Evolutionary conservation across 2,888 invertebrate species (phyloP), one percentile per base, ranked within the genome.

Genomic region (Drosophila buzzatii): DNA sequence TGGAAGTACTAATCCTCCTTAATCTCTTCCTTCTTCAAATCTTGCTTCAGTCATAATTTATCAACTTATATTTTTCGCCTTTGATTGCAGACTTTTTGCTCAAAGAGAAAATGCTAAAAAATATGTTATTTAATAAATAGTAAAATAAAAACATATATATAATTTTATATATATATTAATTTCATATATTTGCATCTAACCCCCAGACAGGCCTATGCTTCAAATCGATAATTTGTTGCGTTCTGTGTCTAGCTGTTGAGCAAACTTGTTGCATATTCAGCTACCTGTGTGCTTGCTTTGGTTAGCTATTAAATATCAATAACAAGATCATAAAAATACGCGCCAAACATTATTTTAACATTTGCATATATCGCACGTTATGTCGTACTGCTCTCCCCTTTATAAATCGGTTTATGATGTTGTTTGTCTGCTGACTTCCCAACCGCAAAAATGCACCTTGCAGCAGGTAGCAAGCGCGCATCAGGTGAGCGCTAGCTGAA

Each of bases 271-370:
- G 18, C 8, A 20, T n/a, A 31, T 49, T 9, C 10, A 31, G 5
- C 42, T 74, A 77, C 72, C 73, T 77, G 67, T 27, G n/a, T 23
- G 12, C 35, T 35, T 18, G 27, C 10, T 52, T n/a, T 9, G 44
- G 2, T 9, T 49, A 23, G 55, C 75, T 58, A 84, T 89, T 89
- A 78, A 85, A 82, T 75, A 61, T 49, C 78, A 68, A 89, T 82
- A 82, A 74, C 64, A 74, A 70, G 70, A 69, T 64, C 78, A 71
- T 89, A 82, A 89, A 89, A 74, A 75, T 77, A 52, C 20, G 70
- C 89, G 79, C 72, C 89, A 73, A 66, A 70, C 77, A 87, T 86
- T 81, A 77, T 65, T 77, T 81, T 47, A 56, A 51, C 68, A 89
- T 89, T 85, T 89, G 80, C 82, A 78, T 73, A 41, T 23, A 4